Percentiles rank a stretch among this genome's conserved stretches.
phyloP scores from a whole-genome alignment of 2,888 invertebrate species.

The Auanema freiburgensis region DNA sequence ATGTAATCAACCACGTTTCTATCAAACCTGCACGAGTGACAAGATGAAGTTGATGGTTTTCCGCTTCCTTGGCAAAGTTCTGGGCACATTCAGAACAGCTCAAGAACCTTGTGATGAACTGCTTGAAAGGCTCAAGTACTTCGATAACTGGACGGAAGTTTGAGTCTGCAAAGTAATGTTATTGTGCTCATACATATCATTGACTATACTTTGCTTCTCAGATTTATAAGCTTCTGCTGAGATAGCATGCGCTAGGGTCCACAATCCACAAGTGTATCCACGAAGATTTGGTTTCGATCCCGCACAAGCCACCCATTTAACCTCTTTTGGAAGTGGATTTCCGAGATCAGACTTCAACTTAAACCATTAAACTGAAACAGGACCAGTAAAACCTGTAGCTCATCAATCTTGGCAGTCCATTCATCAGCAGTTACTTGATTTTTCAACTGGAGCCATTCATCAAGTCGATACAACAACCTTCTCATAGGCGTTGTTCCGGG shows the following conservation, averaged over 20 bases:
- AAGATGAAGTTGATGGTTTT: constrained; percentile 49
- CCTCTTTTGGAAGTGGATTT: constrained; percentile 55
- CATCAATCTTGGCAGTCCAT: constrained; percentile 64
- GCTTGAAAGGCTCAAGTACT: constrained; percentile 81
- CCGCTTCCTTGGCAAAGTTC: constrained; percentile 86
- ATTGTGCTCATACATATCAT: background rate
- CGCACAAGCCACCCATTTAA: constrained; percentile 77
- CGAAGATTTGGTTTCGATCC: constrained; percentile 75
- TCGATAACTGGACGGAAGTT: constrained; percentile 69
- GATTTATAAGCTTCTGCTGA: constrained; percentile 76
- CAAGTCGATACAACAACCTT: constrained; percentile 73
- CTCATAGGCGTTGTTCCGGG: constrained; percentile 77
- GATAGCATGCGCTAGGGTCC: constrained; percentile 89
- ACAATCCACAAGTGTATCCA: constrained; percentile 90
- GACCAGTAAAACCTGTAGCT: constrained; percentile 61
- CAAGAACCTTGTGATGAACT: constrained; percentile 87
- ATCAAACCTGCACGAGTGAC: constrained; percentile 40
- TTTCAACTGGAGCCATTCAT: constrained; percentile 68
- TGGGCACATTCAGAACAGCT: constrained; percentile 86
- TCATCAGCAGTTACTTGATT: constrained; percentile 65
- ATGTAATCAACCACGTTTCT: background rate
- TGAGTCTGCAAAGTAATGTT: constrained; percentile 34
- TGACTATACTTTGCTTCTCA: constrained; percentile 55
- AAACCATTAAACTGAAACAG: background rate
- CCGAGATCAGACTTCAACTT: constrained; percentile 52